Base-by-base conservation (phyloP, 2,888 invertebrate genomes). In the Drosophila paucipuncta region DNA sequence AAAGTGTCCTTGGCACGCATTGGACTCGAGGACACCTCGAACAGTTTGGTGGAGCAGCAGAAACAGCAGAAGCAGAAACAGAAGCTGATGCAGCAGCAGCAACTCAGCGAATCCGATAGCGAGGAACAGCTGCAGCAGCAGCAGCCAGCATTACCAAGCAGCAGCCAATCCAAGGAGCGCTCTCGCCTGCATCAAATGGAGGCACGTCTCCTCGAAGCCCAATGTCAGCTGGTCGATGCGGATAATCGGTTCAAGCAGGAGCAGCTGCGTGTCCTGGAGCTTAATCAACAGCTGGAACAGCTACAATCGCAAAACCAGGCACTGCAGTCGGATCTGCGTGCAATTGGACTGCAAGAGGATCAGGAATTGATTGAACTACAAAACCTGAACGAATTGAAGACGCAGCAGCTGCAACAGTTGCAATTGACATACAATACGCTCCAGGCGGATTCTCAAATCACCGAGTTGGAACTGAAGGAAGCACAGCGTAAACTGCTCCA, bases 1-100 rank as follows among this genome's bases (percentile, higher is more conserved):
- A 95, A 95, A 71, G 97, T 97, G 3, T 97, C 97, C 0, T 93
- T 96, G 72, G 97, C 96, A 0, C 95, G 97, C 75, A 97, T 97
- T 31, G 97, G 97, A 0, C 90, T 96, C 4, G 94, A 94, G 62
- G 95, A 95, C 59, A 92, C 92, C 30, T 87, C 89, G 3, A 71
- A 76, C 6, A 85, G 89, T 11, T 58, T 85, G 59, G 79, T 73
- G 4, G 58, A 47, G 74, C 1, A 60, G 0, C 73, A 79, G 30
- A 67, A 78, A 25, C 69, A 64, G 53, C 85, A 4, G 59, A 60
- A 64, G 53, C 85, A 4, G 59, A 60, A 64, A 50, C 85, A 4
- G 55, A 60, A 43, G 43, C 43, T 22, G n/a, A 0, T 39, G 74
- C 1, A 59, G 1, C 73, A 79, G 25, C 68, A 78, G 25, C 68